These are phyloP conservation scores for Zootoca vivipara DNA, from an alignment of 2,113 vertebrate species.

Conservation along the genomic window DNA sequence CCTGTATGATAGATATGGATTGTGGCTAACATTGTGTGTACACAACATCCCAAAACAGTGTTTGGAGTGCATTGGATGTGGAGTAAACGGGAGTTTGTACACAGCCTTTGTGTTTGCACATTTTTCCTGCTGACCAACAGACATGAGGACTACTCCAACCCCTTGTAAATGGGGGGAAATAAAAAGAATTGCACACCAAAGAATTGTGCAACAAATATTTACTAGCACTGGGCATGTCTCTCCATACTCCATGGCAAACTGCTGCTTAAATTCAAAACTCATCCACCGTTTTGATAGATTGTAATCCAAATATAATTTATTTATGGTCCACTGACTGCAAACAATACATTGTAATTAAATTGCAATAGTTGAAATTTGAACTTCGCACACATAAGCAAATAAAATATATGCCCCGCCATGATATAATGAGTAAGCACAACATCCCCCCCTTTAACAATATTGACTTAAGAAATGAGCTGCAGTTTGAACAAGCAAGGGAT, in stretches of 20 bases:
- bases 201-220: not conserved
- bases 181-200: not conserved
- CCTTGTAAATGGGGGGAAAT: not conserved
- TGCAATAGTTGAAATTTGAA: not conserved
- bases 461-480: not conserved
- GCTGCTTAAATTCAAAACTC: not conserved
- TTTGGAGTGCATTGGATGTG: too few relatives aligned
- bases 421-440: not conserved
- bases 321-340: too few relatives aligned
- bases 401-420: too few relatives aligned
- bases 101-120: not conserved
- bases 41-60: too few relatives aligned
- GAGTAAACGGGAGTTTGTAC: too few relatives aligned
- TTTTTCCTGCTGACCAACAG: not conserved
- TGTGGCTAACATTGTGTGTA: too few relatives aligned
- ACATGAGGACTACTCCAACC: too few relatives aligned
- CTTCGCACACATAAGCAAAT: not conserved
- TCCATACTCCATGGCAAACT: not conserved
- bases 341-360: not conserved
- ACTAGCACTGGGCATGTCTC: not conserved
- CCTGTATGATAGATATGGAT: too few relatives aligned
- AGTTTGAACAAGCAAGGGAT: not conserved
- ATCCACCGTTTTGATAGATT: not conserved
- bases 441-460: not conserved
- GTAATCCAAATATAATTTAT: too few relatives aligned